Evolutionary conservation across 53 echinoderm and acorn worm species (phyloP), one percentile per base, ranked within the genome.

Genomic region (Henricia sp.): DNA sequence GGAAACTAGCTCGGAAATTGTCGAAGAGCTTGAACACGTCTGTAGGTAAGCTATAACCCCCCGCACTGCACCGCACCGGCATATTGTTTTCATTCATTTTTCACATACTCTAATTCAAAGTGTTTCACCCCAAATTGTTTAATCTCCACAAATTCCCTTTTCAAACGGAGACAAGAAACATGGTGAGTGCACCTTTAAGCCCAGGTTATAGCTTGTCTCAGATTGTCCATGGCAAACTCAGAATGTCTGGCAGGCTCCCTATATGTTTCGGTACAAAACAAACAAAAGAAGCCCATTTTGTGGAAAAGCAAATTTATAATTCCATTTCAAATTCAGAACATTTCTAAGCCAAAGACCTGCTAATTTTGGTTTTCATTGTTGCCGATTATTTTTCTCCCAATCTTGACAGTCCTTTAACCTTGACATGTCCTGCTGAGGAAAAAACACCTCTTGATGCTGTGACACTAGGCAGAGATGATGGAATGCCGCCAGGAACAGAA

Each of bases 1-100:
- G 32, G 74, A 26, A 0, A 70, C 83, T 8, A 26, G 41, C 2
- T 19, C 39, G 50, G 86, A 72, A 4, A 71, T 93, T 24, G 86
- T 86, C 26, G 57, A 84, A 20, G 94, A 93, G 70, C 86, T 93
- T 24, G 88, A 74, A 30, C 70, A 73, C 46, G 90, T 88, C 1
- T 93, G 94, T 68, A 67, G 88, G 90, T 90, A 43, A 41, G 39
- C 68, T 50, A 0, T 60, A 25, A 12, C 21, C 0, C 0, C 33
- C 12, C 8, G 23, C 5, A 58, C 4, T 24, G 25, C 29, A 43
- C 5, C 35, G 20, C 24, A 16, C 58, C 9, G 25, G n/a, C n/a
- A n/a, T 51, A 17, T 72, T 58, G 8, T 83, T 21, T 34, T 34
- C 6, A 32, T 33, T 19, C 11, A 4, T 33, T 33, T 67, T 33